These are phyloP conservation scores for Phylloscopus trochilus DNA, from an alignment of 2,113 vertebrate genomes.

Conservation along the genomic window DNA sequence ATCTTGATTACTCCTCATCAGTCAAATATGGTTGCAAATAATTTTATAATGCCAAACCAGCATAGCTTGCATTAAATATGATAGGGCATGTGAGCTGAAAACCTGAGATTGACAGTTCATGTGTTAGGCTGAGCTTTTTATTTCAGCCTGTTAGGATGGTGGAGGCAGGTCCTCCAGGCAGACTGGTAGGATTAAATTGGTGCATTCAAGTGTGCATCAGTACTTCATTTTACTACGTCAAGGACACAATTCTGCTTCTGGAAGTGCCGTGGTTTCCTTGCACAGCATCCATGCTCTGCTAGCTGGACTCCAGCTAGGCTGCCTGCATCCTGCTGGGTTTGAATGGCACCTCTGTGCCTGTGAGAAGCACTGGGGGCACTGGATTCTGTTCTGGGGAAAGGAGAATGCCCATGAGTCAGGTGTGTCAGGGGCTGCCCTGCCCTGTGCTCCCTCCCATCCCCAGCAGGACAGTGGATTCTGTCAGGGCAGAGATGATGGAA, in stretches of 20 bases:
- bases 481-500: neutral
- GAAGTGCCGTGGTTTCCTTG: neutral
- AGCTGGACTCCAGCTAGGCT: neutral
- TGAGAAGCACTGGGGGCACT: neutral
- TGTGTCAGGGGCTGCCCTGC: neutral
- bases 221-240: accelerated
- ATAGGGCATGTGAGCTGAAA: neutral
- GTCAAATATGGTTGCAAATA: neutral
- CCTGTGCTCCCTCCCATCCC: accelerated
- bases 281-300: accelerated
- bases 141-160: neutral
- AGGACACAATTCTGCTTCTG: neutral
- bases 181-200: neutral
- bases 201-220: neutral
- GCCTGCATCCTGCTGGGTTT: neutral
- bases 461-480: neutral
- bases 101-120: neutral
- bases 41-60: neutral
- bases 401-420: neutral
- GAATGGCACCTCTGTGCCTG: neutral
- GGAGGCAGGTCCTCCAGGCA: neutral
- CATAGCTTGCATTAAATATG: neutral
- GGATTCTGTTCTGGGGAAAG: neutral
- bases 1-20: neutral
- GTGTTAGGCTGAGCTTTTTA: neutral